A percentile compares a stretch with the other conserved stretches of the same genome.
These are phyloP conservation scores for Iselma pallidipennis DNA, from an alignment of 2,888 invertebrate species.

Conservation along the genomic window DNA sequence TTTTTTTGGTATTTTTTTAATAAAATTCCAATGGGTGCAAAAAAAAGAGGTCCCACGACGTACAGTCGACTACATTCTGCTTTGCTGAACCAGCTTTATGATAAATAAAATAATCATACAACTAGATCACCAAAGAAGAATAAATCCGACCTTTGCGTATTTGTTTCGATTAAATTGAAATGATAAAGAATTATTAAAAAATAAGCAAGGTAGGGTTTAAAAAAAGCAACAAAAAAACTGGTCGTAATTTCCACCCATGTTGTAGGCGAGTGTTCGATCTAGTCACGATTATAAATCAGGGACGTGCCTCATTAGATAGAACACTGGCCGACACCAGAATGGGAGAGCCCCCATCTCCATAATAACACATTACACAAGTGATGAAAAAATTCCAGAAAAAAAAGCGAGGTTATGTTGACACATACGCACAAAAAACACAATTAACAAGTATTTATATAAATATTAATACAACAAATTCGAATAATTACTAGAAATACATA, in stretches of 20 bases:
- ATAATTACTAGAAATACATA: neutral
- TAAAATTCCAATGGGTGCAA: no score
- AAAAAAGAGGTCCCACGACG: constrained; percentile 42
- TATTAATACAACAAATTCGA: no score
- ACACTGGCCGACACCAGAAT: constrained; percentile 50
- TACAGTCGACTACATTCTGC: constrained; percentile 54
- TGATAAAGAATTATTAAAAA: no score
- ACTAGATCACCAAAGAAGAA: constrained; percentile 59
- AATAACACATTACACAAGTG: no score
- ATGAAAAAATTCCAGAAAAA: neutral
- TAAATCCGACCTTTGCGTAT: constrained; percentile 48
- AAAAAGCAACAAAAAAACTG: constrained; percentile 2
- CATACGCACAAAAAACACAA: no score
- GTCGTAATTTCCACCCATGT: constrained; percentile 30
- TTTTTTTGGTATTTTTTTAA: neutral
- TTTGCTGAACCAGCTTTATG: constrained; percentile 59
- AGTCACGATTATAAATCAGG: constrained; percentile 49
- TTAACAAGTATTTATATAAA: no score
- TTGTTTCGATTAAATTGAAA: neutral
- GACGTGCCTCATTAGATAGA: constrained; percentile 44
- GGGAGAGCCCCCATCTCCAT: neutral
- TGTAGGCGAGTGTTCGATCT: constrained; percentile 56
- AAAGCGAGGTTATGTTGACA: constrained; percentile 28
- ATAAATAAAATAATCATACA: constrained; percentile 54
- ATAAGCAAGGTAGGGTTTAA: no score